Conservation (phyloP, 2,797 vertebrate genomes). For the Spheniscus humboldti region DNA sequence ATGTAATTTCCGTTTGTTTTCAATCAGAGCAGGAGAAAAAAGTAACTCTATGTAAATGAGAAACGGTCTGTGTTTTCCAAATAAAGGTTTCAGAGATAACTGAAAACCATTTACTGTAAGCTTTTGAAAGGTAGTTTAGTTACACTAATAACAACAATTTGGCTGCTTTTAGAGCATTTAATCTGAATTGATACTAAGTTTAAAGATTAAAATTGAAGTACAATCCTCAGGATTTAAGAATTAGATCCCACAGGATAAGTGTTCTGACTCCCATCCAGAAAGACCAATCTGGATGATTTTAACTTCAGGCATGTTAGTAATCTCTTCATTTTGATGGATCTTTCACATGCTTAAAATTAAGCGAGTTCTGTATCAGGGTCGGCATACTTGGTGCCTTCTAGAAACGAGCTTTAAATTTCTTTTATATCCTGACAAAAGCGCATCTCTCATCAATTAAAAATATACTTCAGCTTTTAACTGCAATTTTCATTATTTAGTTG, state of each 20-base stretch:
- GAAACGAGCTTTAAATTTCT: background rate
- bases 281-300: background rate
- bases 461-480: background rate
- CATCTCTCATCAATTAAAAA: background rate
- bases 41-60: background rate
- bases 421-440: background rate
- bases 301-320: background rate
- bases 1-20: background rate
- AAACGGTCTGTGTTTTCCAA: background rate
- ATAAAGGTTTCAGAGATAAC: background rate
- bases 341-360: background rate
- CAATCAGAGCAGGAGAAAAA: background rate
- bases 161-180: background rate
- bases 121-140: conserved; percentile 20
- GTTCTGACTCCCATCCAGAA: background rate
- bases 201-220: conserved; percentile 14
- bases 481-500: background rate
- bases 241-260: conserved; percentile 10
- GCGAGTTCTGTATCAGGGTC: background rate
- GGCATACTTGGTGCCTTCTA: background rate
- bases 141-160: background rate
- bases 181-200: background rate
- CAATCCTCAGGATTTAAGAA: conserved; percentile 32
- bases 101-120: background rate
- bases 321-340: background rate